A percentile compares a stretch with the other conserved stretches of the same genome.
Evolutionary conservation across 64 coral and sea anemone genomes (phyloP).

Genomic region (Trachythela sp.): DNA sequence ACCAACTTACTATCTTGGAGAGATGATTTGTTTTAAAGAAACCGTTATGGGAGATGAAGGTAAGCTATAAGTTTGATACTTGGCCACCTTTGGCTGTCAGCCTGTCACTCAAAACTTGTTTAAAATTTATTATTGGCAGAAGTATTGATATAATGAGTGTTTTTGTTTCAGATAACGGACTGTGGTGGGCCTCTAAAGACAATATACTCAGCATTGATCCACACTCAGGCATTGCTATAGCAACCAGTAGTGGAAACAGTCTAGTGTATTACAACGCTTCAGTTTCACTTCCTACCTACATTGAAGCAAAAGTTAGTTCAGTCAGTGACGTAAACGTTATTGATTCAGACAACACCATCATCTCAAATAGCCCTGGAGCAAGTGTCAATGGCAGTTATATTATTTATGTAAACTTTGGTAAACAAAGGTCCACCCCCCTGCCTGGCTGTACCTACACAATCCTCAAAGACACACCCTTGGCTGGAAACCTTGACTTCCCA

Average conservation of each 20-base stretch:
- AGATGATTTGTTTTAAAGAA: constrained; percentile 15
- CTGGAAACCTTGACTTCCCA: background rate
- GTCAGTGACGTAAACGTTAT: background rate
- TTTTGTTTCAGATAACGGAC: background rate
- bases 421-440: background rate
- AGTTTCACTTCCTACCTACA: background rate
- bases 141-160: background rate
- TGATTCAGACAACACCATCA: background rate
- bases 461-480: background rate
- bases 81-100: too few relatives aligned
- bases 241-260: background rate
- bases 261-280: constrained; percentile 14
- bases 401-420: background rate
- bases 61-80: background rate
- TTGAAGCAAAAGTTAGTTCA: background rate
- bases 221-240: background rate
- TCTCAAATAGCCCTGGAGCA: background rate
- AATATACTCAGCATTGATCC: background rate
- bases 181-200: constrained; percentile 4
- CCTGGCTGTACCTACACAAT: background rate
- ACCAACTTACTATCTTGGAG: background rate
- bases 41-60: constrained; percentile 9
- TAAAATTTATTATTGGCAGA: background rate
- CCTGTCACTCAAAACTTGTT: background rate
- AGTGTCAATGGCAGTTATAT: background rate